Evolutionary conservation across 92 coral and sea anemone genomes (phyloP), one percentile per base, ranked within the genome.

Genomic region (Porites evermanni): DNA sequence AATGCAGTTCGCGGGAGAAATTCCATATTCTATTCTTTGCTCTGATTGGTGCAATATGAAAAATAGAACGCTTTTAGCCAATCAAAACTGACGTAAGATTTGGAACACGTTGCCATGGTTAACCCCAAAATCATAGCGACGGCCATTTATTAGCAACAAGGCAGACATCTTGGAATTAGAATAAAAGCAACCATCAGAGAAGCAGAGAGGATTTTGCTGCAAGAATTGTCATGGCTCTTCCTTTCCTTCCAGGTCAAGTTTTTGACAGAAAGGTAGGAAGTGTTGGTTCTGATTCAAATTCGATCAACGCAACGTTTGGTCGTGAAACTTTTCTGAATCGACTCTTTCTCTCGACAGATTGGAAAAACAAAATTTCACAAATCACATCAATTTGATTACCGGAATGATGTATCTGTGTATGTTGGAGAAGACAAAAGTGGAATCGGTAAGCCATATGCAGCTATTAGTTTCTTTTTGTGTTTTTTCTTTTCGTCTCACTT

Each of bases 361-460:
- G 99, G 99, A 65, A 93, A 97, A 84, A 85, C 90, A 10, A 97
- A 97, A 73, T 97, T 97, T 89, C 98, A 97, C 90, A 97, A 97
- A 71, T 89, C 98, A 32, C 99, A 97, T 86, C 92, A 89, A 79
- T 97, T 97, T 88, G 99, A 97, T 90, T 93, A 93, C 54, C 95
- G 98, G 72, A 97, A 97, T 76, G 99, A 97, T 81, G 99, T 97
- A 7, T 95, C 98, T 19, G 86, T 75, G 8, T 97, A 91, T 85
- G 99, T 97, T 80, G 99, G 99, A 29, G 98, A 95, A 86, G 91
- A 85, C 20, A 97, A 97, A 77, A 88, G 93, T 75, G 99, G 99
- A 86, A 94, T 97, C 59, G 99, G 99, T 97, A 75, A 88, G 96
- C 47, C 29, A 7, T 65, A 7, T 50, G 6, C 1, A 38, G 3